Conservation (phyloP, 1,140 invertebrate species). For the Cotesia glomerata region DNA sequence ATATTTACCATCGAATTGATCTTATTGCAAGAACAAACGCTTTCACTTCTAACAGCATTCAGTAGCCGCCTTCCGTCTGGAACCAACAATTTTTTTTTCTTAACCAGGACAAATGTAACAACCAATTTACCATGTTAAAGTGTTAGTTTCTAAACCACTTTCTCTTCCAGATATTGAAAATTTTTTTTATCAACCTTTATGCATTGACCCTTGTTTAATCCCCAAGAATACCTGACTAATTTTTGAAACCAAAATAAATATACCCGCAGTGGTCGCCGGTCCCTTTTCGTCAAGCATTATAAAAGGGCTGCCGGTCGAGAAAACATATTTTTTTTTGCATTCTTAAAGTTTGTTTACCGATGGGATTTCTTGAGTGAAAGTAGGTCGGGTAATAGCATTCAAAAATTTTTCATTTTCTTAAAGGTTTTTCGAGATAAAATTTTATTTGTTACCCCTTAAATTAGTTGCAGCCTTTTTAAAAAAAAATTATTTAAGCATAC, state of each 20-base stretch:
- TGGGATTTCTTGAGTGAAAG: conserved; percentile 1
- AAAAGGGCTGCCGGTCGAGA: not conserved
- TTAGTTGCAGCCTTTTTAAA: too few species aligned
- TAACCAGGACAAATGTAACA: conserved; percentile 18
- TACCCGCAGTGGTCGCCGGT: not conserved
- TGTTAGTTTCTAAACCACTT: conserved; percentile 5
- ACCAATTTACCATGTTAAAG: conserved; percentile 10
- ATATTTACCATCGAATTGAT: not conserved
- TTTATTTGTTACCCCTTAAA: too few species aligned
- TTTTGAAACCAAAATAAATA: not conserved
- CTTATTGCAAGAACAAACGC: not conserved
- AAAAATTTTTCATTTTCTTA: too few species aligned
- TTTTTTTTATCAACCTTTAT: not conserved
- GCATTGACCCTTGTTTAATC: not conserved
- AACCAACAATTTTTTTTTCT: not conserved
- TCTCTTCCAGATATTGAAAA: conserved; percentile 6
- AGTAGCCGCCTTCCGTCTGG: not conserved
- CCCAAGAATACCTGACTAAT: not conserved
- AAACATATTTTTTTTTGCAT: conserved; percentile 16
- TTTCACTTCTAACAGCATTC: not conserved
- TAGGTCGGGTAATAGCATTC: not conserved
- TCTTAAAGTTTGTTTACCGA: not conserved
- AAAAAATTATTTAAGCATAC: too few species aligned
- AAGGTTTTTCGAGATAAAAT: too few species aligned
- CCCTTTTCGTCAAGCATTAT: not conserved